These are phyloP conservation scores for Guaruba guarouba DNA, from an alignment of 2,113 vertebrate genomes.

Conservation along the genomic window DNA sequence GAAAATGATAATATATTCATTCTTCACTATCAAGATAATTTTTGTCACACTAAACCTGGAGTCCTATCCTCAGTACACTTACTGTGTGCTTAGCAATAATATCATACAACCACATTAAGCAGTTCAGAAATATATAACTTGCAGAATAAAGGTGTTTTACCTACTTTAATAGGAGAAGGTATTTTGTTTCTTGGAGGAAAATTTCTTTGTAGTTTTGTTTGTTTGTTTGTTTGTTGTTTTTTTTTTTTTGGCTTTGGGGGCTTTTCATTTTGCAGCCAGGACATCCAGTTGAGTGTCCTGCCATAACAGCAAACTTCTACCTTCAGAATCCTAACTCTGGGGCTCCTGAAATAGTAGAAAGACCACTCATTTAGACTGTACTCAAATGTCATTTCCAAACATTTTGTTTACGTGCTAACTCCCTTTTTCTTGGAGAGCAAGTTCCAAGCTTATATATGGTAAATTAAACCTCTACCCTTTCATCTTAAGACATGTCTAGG, in stretches of 20 bases:
- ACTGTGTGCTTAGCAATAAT: background rate
- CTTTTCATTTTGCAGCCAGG: background rate
- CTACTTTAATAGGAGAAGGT: background rate
- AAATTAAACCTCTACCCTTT: background rate
- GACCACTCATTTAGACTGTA: background rate
- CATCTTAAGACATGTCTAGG: background rate
- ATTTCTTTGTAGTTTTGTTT: background rate
- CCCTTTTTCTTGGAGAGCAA: background rate
- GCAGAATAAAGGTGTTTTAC: background rate
- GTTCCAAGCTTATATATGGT: background rate
- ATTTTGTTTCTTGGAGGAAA: background rate
- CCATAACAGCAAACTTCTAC: background rate
- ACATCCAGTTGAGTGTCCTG: background rate
- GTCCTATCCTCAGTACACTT: background rate
- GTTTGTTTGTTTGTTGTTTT: background rate
- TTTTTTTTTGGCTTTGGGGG: background rate
- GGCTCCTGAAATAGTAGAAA: background rate
- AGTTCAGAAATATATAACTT: background rate
- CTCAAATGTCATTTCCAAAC: background rate
- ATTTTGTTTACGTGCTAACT: background rate
- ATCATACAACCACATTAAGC: background rate
- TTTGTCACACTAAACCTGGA: rapidly evolving
- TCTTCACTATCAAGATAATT: background rate
- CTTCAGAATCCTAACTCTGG: background rate
- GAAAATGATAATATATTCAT: background rate